Evolutionary conservation across 2,797 vertebrate genomes (phyloP).

Genomic region (Esox lucius): DNA sequence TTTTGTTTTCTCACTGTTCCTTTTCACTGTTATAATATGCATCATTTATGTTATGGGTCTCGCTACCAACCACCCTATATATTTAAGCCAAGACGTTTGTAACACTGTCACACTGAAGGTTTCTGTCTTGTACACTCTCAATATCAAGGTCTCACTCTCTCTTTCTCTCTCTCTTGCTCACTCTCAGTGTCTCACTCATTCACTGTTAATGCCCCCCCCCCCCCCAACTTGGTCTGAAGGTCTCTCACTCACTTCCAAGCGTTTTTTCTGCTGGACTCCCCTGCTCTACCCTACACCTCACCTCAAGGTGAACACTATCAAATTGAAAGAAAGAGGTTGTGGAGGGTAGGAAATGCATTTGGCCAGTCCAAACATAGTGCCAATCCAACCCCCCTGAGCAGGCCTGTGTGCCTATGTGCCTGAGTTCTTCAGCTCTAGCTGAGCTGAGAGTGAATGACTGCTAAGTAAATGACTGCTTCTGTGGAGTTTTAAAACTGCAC

Average conservation of each 20-base stretch:
- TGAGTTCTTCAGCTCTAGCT: slow-evolving; percentile 27
- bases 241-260: background rate
- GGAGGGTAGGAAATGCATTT: slow-evolving; percentile 47
- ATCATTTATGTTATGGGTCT: too few relatives aligned
- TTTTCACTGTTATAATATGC: too few relatives aligned
- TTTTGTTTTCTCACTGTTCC: too few relatives aligned
- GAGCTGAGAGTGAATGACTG: slow-evolving; percentile 22
- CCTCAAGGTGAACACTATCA: slow-evolving; percentile 28
- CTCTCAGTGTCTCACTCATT: background rate
- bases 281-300: background rate
- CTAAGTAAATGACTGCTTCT: slow-evolving; percentile 7
- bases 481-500: background rate
- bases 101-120: too few relatives aligned
- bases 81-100: too few relatives aligned
- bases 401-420: slow-evolving; percentile 24
- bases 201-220: background rate
- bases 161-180: slow-evolving; percentile 12
- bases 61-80: too few relatives aligned
- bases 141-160: background rate
- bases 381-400: slow-evolving; percentile 26
- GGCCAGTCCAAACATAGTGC: slow-evolving; percentile 33
- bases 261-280: background rate
- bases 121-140: background rate
- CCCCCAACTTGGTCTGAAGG: background rate
- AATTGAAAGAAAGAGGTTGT: slow-evolving; percentile 40